Conservation (phyloP, 2,888 invertebrate species). For the Machimus rusticus region DNA sequence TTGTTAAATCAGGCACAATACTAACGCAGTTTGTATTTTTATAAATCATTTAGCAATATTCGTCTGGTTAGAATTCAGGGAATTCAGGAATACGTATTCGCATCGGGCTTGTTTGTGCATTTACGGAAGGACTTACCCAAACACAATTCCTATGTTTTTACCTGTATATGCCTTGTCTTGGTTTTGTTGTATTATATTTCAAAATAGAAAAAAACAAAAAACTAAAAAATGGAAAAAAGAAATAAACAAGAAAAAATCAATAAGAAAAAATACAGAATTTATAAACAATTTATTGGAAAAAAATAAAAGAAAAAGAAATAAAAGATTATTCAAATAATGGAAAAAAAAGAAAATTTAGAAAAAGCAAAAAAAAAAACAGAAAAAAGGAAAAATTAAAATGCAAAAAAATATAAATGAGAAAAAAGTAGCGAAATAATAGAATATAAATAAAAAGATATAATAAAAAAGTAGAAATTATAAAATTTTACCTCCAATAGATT, state of each 20-base stretch:
- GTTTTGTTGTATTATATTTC: neutral
- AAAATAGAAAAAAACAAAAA: neutral
- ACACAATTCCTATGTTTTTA: neutral
- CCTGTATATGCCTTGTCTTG: neutral
- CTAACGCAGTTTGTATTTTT: slow-evolving; percentile 34
- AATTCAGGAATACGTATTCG: neutral
- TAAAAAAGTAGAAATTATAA: neutral
- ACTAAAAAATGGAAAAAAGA: neutral
- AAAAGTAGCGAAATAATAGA: neutral
- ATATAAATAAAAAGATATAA: neutral
- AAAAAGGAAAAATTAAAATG: neutral
- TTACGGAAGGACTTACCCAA: slow-evolving; percentile 17
- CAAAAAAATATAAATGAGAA: neutral
- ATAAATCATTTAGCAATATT: slow-evolving; percentile 15
- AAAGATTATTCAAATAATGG: neutral
- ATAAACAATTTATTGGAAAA: neutral
- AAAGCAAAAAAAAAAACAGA: slow-evolving; percentile 23
- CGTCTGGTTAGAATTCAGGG: slow-evolving; percentile 23
- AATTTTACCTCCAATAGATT: neutral
- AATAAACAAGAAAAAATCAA: slow-evolving; percentile 11
- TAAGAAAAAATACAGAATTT: slow-evolving; percentile 19
- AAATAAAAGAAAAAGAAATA: neutral
- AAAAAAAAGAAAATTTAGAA: slow-evolving; percentile 13
- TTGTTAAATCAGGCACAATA: neutral
- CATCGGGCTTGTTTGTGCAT: slow-evolving; percentile 20